Conservation (phyloP, 2,888 invertebrate species). For the Caenorhabditis imperialis region DNA sequence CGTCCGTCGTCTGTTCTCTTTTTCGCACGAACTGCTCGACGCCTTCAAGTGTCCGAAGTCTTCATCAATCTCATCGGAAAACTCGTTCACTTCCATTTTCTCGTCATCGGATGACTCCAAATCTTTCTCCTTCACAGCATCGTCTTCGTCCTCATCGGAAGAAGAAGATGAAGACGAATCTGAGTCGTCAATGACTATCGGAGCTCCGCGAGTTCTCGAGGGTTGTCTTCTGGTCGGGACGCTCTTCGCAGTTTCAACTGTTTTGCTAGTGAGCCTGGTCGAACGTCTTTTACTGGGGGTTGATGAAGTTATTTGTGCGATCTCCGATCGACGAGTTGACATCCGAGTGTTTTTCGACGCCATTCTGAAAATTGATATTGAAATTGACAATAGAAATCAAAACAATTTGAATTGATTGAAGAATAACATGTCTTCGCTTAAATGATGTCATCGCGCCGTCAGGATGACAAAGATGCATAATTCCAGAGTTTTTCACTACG, state of each 20-base stretch:
- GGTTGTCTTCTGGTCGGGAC: background rate
- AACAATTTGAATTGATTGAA: too few species aligned
- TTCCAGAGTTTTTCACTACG: too few species aligned
- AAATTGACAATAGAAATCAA: too few species aligned
- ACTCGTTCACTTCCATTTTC: constrained; percentile 7
- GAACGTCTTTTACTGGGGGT: background rate
- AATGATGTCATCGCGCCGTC: too few species aligned
- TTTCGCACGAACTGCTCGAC: constrained; percentile 10
- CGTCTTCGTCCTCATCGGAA: constrained; percentile 18
- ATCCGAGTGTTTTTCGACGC: background rate
- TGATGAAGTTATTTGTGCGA: background rate
- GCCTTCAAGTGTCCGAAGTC: background rate
- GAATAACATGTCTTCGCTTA: too few species aligned
- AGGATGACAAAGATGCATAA: too few species aligned
- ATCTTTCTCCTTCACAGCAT: background rate
- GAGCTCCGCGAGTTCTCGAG: constrained; percentile 6
- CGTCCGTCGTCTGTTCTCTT: constrained; percentile 20
- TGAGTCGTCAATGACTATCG: background rate
- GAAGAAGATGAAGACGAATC: constrained; percentile 20
- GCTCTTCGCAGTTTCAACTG: background rate
- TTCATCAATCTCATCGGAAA: constrained; percentile 30
- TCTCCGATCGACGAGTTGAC: background rate
- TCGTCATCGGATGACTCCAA: background rate
- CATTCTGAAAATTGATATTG: constrained; percentile 2
- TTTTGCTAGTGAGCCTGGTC: background rate